These are phyloP conservation scores for Conger conger DNA, from an alignment of 2,113 vertebrate species.

Conservation along the genomic window DNA sequence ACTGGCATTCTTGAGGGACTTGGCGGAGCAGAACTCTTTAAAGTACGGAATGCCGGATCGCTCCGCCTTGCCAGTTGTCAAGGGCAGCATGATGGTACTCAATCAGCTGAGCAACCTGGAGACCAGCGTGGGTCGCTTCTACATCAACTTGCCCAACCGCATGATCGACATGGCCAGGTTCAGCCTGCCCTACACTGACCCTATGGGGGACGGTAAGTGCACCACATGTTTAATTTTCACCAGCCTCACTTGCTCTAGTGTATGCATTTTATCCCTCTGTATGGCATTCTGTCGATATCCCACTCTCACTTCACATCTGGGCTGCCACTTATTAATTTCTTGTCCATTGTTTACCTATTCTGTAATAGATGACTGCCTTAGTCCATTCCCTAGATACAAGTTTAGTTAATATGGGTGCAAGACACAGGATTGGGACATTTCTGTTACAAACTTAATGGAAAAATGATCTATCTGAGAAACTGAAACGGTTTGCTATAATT, in stretches of 20 bases:
- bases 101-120: constrained; percentile 98
- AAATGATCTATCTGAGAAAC: background rate
- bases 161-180: constrained; percentile 96
- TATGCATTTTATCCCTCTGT: background rate
- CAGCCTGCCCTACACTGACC: constrained; percentile 91
- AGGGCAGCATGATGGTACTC: constrained; percentile 98
- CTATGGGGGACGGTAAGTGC: constrained; percentile 93
- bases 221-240: background rate
- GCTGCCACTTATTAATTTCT: background rate
- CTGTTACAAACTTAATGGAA: background rate
- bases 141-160: constrained; percentile 94
- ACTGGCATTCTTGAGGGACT: constrained; percentile 90
- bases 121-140: constrained; percentile 94
- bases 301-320: background rate
- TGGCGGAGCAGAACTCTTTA: constrained; percentile 90
- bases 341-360: background rate
- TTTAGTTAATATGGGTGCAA: background rate
- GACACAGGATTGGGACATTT: background rate
- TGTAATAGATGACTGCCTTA: background rate
- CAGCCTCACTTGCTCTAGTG: background rate
- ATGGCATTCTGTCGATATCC: background rate
- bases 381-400: background rate
- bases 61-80: constrained; percentile 78
- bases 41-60: constrained; percentile 86
- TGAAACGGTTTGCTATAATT: background rate